These are phyloP conservation scores for Tenebrosternarchus preto DNA, from an alignment of 2,113 vertebrate species.

Conservation along the genomic window DNA sequence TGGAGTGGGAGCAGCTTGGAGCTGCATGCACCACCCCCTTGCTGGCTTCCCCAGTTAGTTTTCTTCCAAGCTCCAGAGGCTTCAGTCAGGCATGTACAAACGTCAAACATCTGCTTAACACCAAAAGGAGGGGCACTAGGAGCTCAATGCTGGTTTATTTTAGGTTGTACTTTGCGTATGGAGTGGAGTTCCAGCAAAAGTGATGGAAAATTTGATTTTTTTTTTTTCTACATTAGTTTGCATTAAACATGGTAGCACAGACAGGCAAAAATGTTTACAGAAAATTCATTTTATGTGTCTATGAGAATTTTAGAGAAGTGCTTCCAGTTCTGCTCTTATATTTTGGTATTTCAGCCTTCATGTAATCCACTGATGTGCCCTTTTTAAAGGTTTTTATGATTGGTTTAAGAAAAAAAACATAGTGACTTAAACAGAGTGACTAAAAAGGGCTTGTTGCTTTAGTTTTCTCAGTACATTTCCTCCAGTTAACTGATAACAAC, in stretches of 20 bases:
- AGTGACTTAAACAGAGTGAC: neutral
- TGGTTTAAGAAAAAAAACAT: neutral
- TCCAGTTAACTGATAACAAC: no score
- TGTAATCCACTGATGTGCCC: no score
- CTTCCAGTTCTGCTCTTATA: neutral
- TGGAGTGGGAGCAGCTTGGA: neutral
- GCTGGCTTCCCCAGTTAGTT: neutral
- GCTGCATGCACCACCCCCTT: neutral
- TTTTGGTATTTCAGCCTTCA: neutral
- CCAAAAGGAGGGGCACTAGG: neutral
- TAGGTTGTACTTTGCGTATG: no score
- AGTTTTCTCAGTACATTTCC: no score
- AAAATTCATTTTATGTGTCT: no score
- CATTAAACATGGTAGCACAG: no score
- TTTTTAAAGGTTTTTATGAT: neutral
- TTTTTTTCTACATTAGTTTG: neutral
- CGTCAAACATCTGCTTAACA: constrained; percentile 8
- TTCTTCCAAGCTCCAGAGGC: neutral
- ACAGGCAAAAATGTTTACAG: no score
- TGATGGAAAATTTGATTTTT: neutral
- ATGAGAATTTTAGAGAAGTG: no score
- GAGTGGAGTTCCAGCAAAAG: neutral
- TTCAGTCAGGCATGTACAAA: neutral
- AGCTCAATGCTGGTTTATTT: neutral
- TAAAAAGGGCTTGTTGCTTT: neutral